Evolutionary conservation across 2,888 invertebrate genomes (phyloP).

Genomic region (Caprella mutica): DNA sequence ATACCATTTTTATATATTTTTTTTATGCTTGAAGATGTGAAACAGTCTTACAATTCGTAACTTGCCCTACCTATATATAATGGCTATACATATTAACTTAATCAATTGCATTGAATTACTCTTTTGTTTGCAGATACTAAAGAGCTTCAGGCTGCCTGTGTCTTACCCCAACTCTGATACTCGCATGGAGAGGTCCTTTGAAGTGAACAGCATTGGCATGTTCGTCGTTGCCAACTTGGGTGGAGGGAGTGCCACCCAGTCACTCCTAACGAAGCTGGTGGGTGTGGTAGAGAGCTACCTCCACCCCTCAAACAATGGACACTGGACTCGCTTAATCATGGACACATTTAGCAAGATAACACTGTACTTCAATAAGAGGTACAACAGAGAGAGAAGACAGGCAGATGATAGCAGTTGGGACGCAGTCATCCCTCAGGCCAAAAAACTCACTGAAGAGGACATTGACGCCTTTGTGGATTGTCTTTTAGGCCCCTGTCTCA

Average conservation of each 20-base stretch:
- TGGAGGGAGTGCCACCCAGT: constrained; percentile 55
- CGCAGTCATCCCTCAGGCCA: constrained; percentile 53
- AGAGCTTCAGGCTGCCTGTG: constrained; percentile 66
- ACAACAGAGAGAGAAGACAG: constrained; percentile 10
- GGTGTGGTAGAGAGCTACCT: constrained; percentile 73
- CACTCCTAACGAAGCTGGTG: constrained; percentile 65
- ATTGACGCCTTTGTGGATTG: constrained; percentile 65
- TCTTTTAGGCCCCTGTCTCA: constrained; percentile 60
- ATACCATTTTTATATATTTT: too few relatives aligned
- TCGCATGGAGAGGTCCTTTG: constrained; percentile 14
- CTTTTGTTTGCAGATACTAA: constrained; percentile 46
- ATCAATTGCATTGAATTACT: too few relatives aligned
- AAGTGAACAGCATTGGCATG: constrained; percentile 22
- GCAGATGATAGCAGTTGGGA: constrained; percentile 50
- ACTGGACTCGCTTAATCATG: constrained; percentile 59
- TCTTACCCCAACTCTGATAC: constrained; percentile 50
- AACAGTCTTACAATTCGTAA: too few relatives aligned
- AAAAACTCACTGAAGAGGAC: constrained; percentile 64
- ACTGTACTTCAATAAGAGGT: constrained; percentile 23
- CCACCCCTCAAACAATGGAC: constrained; percentile 75
- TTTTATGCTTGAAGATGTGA: too few relatives aligned
- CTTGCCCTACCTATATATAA: too few relatives aligned
- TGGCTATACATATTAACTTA: too few relatives aligned
- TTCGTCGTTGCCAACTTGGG: constrained; percentile 40
- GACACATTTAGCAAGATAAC: constrained; percentile 43